Evolutionary conservation across 2,797 vertebrate species (phyloP).

Genomic region (Emys orbicularis): DNA sequence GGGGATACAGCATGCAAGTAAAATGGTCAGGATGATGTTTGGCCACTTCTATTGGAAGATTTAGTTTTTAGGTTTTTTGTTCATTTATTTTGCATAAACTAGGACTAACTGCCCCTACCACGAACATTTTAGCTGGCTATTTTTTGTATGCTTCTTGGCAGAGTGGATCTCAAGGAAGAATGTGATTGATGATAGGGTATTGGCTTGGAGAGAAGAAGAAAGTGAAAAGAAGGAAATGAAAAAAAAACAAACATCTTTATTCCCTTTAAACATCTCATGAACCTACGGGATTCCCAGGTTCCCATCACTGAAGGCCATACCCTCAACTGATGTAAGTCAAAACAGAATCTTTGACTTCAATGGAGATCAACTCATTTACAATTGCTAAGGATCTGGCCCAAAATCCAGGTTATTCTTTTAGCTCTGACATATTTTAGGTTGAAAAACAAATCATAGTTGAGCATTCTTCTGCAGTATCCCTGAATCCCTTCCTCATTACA

Average conservation of each 20-base stretch:
- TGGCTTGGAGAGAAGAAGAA: not conserved
- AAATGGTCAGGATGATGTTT: fast-evolving
- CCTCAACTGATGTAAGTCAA: fast-evolving
- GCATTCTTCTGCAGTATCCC: not conserved
- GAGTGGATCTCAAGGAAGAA: not conserved
- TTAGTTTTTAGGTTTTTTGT: not conserved
- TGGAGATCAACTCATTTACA: not conserved
- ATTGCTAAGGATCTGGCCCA: not conserved
- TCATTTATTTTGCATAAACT: not conserved
- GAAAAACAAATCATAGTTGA: not conserved
- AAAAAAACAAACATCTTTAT: not conserved
- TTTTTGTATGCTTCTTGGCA: not conserved
- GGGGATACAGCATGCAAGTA: not conserved
- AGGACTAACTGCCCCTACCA: not conserved
- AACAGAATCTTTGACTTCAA: not conserved
- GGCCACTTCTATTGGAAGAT: not conserved
- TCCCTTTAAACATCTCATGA: not conserved
- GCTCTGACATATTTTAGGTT: not conserved
- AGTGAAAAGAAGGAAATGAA: not conserved
- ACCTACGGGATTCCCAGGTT: not conserved
- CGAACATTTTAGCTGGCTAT: not conserved
- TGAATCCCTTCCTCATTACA: not conserved
- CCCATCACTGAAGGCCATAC: not conserved
- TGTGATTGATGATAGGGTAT: fast-evolving
- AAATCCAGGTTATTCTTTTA: not conserved